These are phyloP conservation scores for Leptinotarsa texana DNA, from an alignment of 1,140 invertebrate genomes.

Conservation along the genomic window DNA sequence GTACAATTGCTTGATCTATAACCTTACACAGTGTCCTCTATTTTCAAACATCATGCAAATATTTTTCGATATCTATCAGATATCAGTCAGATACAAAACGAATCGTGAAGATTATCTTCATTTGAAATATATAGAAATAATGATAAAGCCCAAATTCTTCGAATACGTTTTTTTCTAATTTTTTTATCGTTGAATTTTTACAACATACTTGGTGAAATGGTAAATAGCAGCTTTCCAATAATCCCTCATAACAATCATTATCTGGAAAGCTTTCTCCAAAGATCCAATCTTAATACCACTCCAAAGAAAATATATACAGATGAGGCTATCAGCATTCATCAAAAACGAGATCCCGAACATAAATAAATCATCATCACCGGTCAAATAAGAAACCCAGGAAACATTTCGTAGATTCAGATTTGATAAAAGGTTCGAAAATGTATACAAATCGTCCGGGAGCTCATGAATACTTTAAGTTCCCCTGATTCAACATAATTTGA, in stretches of 20 bases:
- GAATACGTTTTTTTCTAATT: no score
- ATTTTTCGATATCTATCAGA: no score
- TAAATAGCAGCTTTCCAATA: neutral
- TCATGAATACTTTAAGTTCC: conserved; percentile 33
- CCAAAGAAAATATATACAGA: neutral
- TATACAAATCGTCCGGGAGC: conserved; percentile 32
- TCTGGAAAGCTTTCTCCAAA: neutral
- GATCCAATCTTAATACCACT: neutral
- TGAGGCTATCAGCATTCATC: conserved; percentile 2
- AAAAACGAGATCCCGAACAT: neutral
- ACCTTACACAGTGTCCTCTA: no score
- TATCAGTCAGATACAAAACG: no score
- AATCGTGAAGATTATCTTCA: no score
- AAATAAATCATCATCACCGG: conserved; percentile 14
- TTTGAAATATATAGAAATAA: no score
- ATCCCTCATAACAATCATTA: neutral
- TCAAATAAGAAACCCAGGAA: conserved; percentile 18
- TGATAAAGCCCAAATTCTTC: no score
- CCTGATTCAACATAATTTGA: conserved; percentile 36
- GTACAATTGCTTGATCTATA: no score
- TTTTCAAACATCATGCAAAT: no score
- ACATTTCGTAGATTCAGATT: conserved; percentile 29
- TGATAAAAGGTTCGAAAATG: conserved; percentile 33
- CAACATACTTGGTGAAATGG: no score
- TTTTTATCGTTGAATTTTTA: no score